Conservation (phyloP, 1,140 invertebrate genomes). For the Atta cephalotes region DNA sequence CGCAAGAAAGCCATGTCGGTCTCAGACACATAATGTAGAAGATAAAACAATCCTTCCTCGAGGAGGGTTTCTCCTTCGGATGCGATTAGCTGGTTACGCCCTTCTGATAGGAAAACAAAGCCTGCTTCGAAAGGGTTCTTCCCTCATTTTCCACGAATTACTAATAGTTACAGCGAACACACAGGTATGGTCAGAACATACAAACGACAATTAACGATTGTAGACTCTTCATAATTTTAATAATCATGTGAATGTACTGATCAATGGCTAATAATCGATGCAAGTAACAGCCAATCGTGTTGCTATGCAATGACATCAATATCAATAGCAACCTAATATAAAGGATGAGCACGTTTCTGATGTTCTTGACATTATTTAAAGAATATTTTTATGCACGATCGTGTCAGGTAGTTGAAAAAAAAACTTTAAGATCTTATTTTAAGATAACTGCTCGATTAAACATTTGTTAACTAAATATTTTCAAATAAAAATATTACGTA, state of each 20-base stretch:
- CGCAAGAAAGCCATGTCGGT: constrained; percentile 14
- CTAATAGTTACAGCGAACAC: not conserved
- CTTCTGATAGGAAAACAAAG: constrained; percentile 47
- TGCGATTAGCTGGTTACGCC: constrained; percentile 32
- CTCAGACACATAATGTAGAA: constrained; percentile 3
- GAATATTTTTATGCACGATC: not conserved
- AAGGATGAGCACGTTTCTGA: not conserved
- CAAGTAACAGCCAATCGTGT: not conserved
- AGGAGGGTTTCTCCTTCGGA: not conserved
- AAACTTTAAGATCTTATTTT: not conserved
- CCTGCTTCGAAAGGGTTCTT: not conserved
- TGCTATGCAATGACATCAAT: not conserved
- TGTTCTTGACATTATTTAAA: not conserved
- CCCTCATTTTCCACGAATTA: not conserved
- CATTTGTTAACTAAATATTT: not conserved
- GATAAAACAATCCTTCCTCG: not conserved
- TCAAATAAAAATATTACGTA: not conserved
- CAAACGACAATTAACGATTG: not conserved
- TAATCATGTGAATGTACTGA: not conserved
- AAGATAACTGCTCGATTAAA: not conserved
- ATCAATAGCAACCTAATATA: not conserved
- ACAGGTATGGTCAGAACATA: not conserved
- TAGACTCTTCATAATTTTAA: not conserved
- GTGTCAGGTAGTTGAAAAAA: not conserved
- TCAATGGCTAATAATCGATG: not conserved